Conservation (phyloP, 2,113 vertebrate species). For the Varanus komodoensis region DNA sequence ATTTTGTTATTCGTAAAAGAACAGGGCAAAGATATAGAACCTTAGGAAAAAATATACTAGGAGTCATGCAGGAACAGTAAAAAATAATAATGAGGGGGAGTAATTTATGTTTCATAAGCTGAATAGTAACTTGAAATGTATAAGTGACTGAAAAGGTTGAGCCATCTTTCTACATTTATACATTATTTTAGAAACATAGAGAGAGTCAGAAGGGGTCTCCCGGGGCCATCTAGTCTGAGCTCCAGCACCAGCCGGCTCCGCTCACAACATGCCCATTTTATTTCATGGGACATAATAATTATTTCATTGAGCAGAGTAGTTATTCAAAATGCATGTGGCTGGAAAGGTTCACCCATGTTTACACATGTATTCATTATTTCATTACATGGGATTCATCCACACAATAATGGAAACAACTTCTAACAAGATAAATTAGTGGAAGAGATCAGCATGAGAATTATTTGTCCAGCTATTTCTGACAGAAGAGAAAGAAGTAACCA, state of each 20-base stretch:
- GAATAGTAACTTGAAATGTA: conserved; percentile 17
- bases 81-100: neutral
- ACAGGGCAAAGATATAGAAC: neutral
- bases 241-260: no score
- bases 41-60: neutral
- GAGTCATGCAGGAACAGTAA: neutral
- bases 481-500: no score
- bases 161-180: neutral
- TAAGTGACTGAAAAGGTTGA: conserved; percentile 1
- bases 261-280: neutral
- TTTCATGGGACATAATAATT: neutral
- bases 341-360: conserved; percentile 1
- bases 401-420: neutral
- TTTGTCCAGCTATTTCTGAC: neutral
- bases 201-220: no score
- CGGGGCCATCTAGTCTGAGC: no score
- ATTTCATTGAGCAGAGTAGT: conserved; percentile 28
- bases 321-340: conserved; percentile 10
- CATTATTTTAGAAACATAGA: neutral
- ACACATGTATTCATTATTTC: neutral
- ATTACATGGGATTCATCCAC: neutral
- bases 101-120: conserved; percentile 10
- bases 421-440: neutral
- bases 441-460: neutral
- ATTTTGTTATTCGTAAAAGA: neutral